These are phyloP conservation scores for Nomada ferruginata DNA, from an alignment of 2,888 invertebrate genomes.

Conservation along the genomic window DNA sequence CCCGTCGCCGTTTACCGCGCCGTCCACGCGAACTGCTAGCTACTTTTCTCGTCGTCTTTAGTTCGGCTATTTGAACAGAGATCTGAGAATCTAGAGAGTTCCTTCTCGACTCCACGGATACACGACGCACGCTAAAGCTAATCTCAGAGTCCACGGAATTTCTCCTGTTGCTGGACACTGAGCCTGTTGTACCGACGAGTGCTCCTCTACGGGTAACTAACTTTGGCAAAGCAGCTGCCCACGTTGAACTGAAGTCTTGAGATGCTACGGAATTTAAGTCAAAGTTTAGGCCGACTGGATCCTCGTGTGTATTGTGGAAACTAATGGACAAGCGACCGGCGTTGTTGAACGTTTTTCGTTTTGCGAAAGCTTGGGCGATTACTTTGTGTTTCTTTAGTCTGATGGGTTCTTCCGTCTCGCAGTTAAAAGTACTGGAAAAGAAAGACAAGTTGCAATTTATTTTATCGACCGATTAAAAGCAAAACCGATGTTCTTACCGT, in stretches of 20 bases:
- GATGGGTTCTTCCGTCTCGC: conserved; percentile 88
- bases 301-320: conserved; percentile 93
- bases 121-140: conserved; percentile 92
- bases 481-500: conserved; percentile 86
- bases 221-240: conserved; percentile 95
- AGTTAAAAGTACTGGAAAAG: conserved; percentile 89
- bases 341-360: conserved; percentile 92
- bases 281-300: conserved; percentile 93
- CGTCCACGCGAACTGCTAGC: conserved; percentile 82
- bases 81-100: conserved; percentile 95
- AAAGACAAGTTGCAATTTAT: not conserved
- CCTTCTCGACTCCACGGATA: conserved; percentile 93
- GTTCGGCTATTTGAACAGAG: conserved; percentile 92
- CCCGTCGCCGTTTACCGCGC: conserved; percentile 83
- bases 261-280: conserved; percentile 91
- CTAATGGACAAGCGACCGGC: conserved; percentile 95
- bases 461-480: not conserved
- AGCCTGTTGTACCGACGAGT: conserved; percentile 87
- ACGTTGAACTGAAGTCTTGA: conserved; percentile 94
- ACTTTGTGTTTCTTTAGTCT: conserved; percentile 94
- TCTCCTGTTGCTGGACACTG: conserved; percentile 85
- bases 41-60: conserved; percentile 86
- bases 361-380: conserved; percentile 95
- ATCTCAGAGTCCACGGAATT: conserved; percentile 87
- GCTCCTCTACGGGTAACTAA: conserved; percentile 94